Base-by-base conservation (phyloP, 2,113 vertebrate species). In the Microcebus griseorufus region DNA sequence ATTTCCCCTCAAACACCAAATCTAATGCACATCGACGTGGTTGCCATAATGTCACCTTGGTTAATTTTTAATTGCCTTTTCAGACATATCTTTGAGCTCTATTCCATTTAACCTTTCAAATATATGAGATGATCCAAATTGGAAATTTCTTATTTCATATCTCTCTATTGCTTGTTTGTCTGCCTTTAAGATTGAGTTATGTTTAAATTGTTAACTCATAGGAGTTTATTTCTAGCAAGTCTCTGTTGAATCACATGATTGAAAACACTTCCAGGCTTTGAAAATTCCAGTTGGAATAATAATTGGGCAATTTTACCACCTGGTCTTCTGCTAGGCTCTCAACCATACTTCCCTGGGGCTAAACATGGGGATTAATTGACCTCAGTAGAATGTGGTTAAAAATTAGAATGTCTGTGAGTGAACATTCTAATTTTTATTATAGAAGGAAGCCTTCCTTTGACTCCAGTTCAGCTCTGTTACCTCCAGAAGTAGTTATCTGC, bases 51-150 rank as follows among this genome's bases (percentile, higher is more conserved):
- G 60, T 85, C 55, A 81, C 20, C 8, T 92, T 45, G 69, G 65
- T 86, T 96, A 88, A 96, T 80, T 88, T 96, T 96, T 95, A 95
- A 76, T 94, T 95, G 45, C 58, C 69, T 95, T 89, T 95, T 93
- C 45, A 96, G 75, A 60, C 27, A 11, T 76, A 76, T 65, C 60
- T 84, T 67, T 88, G 67, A 79, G 67, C 34, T 81, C 27, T 73
- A 14, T 84, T 88, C 34, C 37, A 29, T 70, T 69, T 91, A 83
- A 84, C 14, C 55, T 78, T 96, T 94, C 60, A 90, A 73, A 81
- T 82, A 58, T 10, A 53, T 76, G 45, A 93, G 60, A 78, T 75
- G 76, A 58, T 87, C 51, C 58, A 65, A 84, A 82, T 17, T 69
- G 55, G 42, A 6, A 73, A 90, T 94, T 95, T 82, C 39, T 90